phyloP scores from a whole-genome alignment of 2,113 vertebrate species.

The Rhinolophus sinicus region DNA sequence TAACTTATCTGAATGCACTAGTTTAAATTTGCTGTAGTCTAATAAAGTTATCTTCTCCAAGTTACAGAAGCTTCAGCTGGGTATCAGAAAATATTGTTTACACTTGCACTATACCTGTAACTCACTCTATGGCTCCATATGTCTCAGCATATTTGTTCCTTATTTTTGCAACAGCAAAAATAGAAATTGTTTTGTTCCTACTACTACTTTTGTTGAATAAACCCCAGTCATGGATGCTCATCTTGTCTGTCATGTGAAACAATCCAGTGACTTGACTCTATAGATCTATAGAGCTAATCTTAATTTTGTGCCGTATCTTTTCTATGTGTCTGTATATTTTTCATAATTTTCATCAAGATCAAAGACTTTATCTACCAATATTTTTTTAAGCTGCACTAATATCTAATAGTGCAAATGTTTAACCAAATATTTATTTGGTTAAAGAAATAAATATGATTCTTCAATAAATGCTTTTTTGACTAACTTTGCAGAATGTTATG shows the following conservation, averaged over 20 bases:
- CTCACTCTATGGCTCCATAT: neutral
- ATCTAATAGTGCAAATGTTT: neutral
- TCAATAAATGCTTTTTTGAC: neutral
- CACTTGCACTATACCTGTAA: neutral
- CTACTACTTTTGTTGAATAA: neutral
- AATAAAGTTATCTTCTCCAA: conserved; percentile 53
- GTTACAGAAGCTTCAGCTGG: neutral
- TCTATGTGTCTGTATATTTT: neutral
- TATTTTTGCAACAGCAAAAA: neutral
- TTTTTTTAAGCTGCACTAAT: neutral
- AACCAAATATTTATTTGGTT: too few relatives aligned
- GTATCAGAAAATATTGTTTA: neutral
- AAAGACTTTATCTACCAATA: neutral
- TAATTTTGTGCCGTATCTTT: neutral
- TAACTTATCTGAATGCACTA: conserved; percentile 15
- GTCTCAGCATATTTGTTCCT: neutral
- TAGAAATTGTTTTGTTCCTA: neutral
- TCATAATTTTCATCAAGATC: neutral
- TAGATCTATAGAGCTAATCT: neutral
- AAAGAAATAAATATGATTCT: neutral
- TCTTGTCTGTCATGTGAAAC: neutral
- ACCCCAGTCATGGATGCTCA: neutral
- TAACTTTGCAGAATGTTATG: neutral
- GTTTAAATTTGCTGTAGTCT: neutral
- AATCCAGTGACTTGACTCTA: neutral